Conservation (phyloP, 2,797 vertebrate genomes). For the Streptopelia turtur region DNA sequence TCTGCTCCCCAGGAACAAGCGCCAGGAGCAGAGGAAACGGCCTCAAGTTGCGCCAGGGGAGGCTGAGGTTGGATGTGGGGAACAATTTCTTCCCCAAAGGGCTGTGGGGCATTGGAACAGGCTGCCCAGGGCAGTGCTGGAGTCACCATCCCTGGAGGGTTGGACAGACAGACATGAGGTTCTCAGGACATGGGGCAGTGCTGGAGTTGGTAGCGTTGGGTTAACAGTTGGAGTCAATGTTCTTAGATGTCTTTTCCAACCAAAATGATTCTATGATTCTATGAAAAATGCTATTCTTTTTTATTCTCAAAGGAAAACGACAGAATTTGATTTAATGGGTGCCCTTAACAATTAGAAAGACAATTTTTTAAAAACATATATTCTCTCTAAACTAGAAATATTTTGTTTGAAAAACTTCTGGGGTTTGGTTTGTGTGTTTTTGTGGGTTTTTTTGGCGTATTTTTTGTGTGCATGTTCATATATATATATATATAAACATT, state of each 20-base stretch:
- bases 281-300: neutral
- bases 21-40: too few species aligned
- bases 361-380: fast-evolving
- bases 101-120: too few species aligned
- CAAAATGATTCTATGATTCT: neutral
- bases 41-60: too few species aligned
- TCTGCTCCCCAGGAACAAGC: too few species aligned
- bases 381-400: neutral
- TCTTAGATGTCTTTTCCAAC: neutral
- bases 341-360: neutral
- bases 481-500: neutral
- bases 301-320: neutral
- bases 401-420: neutral
- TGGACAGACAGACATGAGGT: too few species aligned
- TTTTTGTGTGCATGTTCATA: too few species aligned
- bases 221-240: neutral
- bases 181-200: too few species aligned
- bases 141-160: too few species aligned
- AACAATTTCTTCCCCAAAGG: too few species aligned
- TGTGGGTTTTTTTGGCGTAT: neutral
- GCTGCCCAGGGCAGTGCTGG: too few species aligned
- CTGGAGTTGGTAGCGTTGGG: neutral
- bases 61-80: too few species aligned
- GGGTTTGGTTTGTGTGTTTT: neutral
- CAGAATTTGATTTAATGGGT: neutral